These are phyloP conservation scores for Aradus depressus DNA, from an alignment of 2,888 invertebrate species.

Conservation along the genomic window DNA sequence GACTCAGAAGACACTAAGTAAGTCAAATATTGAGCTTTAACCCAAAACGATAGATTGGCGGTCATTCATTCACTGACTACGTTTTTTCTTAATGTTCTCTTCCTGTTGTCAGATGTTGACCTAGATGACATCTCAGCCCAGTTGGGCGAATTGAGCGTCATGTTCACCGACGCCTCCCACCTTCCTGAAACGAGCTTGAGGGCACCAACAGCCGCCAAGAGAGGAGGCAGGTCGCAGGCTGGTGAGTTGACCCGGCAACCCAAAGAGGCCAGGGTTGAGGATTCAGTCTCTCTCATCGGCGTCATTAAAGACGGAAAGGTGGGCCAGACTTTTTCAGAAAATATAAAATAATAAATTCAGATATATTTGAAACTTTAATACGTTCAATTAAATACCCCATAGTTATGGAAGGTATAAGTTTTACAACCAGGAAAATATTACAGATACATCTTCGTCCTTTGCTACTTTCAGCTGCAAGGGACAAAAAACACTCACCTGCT, in stretches of 20 bases:
- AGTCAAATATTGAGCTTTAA: too few species aligned
- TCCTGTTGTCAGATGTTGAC: constrained; percentile 13
- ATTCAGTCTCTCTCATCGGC: constrained; percentile 1
- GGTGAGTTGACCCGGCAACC: background rate
- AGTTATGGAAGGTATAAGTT: too few species aligned
- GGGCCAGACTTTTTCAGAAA: too few species aligned
- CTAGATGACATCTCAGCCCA: constrained; percentile 18
- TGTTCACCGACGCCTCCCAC: constrained; percentile 21
- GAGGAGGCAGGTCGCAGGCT: background rate
- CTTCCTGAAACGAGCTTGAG: background rate
- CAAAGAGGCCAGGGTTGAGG: constrained; percentile 7
- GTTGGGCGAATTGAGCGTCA: constrained; percentile 13
- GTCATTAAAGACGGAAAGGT: constrained; percentile 9
- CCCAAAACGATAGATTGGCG: too few species aligned
- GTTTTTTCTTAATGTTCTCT: background rate
- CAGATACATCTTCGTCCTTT: too few species aligned
- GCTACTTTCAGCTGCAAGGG: too few species aligned
- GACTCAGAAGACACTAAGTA: too few species aligned
- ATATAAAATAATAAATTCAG: too few species aligned
- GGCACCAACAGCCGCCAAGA: constrained; percentile 2
- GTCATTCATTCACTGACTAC: too few species aligned
- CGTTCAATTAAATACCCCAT: too few species aligned
- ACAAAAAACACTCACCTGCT: too few species aligned
- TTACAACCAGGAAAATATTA: too few species aligned
- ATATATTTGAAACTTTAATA: background rate